Conservation (phyloP, 2,797 vertebrate species). For the Esox lucius region DNA sequence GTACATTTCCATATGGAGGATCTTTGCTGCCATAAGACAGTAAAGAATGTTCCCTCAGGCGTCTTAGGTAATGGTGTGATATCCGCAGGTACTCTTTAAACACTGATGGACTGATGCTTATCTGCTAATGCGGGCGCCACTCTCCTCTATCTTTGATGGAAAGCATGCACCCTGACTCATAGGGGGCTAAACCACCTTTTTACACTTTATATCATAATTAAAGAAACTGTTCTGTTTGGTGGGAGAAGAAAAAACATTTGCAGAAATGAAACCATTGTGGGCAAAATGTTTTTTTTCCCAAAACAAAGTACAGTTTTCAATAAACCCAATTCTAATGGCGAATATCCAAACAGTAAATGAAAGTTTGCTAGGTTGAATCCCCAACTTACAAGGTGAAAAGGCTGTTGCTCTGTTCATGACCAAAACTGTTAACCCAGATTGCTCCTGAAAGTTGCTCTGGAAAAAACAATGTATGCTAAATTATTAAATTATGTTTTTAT, state of each 20-base stretch:
- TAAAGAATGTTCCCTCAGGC: background rate
- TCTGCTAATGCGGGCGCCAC: background rate
- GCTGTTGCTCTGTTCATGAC: no score
- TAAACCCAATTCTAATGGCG: no score
- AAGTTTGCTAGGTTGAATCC: no score
- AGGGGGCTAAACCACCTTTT: no score
- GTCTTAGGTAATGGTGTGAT: background rate
- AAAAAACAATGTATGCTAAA: background rate
- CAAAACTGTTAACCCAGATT: no score
- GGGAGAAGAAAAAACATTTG: no score
- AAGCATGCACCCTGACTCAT: slow-evolving; percentile 29
- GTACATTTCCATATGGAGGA: background rate
- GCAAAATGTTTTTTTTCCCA: no score
- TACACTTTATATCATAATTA: slow-evolving; percentile 4
- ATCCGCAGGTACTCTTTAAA: background rate
- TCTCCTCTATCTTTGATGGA: slow-evolving; percentile 38
- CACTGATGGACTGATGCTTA: background rate
- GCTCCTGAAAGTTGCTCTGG: background rate
- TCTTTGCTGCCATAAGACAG: background rate
- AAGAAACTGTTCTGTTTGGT: slow-evolving; percentile 28
- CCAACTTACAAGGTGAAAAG: slow-evolving; percentile 10
- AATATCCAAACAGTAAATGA: no score
- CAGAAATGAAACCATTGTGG: no score
- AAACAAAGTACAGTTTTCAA: no score
- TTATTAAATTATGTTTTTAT: no score